A percentile compares a stretch with the other conserved stretches of the same genome.
Conservation (phyloP, 2,113 vertebrate species). For the Charina bottae region DNA sequence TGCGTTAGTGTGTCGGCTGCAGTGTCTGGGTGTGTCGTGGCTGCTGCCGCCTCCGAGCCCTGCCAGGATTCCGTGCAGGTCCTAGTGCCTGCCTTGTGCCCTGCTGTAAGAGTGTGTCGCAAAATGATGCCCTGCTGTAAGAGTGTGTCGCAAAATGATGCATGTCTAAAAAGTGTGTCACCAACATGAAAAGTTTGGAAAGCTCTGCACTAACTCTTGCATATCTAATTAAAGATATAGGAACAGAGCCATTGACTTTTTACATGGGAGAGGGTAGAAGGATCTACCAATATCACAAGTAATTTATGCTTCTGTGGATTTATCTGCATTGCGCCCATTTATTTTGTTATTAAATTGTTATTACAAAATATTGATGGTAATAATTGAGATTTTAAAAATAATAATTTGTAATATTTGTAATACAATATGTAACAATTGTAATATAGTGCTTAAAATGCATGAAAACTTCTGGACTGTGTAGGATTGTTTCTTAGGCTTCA, state of each 20-base stretch:
- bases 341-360: not conserved
- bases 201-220: not conserved
- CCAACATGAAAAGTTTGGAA: no score
- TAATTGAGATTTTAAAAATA: not conserved
- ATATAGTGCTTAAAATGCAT: not conserved
- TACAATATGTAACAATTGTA: not conserved
- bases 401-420: not conserved
- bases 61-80: no score
- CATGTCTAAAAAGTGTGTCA: no score
- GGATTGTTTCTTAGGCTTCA: not conserved
- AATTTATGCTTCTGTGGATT: not conserved
- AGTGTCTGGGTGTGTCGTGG: no score
- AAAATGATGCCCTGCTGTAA: no score
- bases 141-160: no score
- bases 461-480: not conserved
- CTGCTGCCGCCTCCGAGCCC: no score
- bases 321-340: not conserved
- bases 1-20: no score
- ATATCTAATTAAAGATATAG: not conserved
- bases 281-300: not conserved
- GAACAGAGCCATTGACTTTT: not conserved
- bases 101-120: no score
- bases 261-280: not conserved
- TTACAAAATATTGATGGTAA: not conserved
- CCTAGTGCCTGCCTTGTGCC: no score